Evolutionary conservation across 2,888 invertebrate species (phyloP), one percentile per base, ranked within the genome.

Genomic region (Serripes groenlandicus): DNA sequence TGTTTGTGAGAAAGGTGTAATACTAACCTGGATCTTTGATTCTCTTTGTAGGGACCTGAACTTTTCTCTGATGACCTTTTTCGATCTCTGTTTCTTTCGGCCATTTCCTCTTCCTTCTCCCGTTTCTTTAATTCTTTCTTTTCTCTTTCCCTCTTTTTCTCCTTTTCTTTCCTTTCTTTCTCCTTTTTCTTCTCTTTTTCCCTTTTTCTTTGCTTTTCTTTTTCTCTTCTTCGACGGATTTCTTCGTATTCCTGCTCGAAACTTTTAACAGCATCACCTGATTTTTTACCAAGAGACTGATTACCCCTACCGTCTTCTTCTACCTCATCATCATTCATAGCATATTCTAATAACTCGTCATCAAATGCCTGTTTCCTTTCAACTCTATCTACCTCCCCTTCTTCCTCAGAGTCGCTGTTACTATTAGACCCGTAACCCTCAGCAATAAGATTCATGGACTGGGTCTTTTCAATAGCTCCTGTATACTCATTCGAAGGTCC

Each of bases 321-420:
- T n/a, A n/a, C 73, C 35, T 82, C 80, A 15, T 71, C 72, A 74
- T 88, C 83, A 77, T 87, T 78, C 79, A 83, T 86, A 11, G 86
- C 88, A 80, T 85, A 80, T 73, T 85, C 86, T 35, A 88, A 69
- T 34, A 86, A 54, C 42, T 86, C 89, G 74, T 87, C 88, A 34
- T 78, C 77, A 28, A 83, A 73, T n/a, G 82, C 85, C 71, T 88
- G 78, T 26, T 78, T 75, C 32, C 72, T 78, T 71, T 85, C 81
- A 37, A 90, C 92, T 83, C 92, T 89, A 58, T 93, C 93, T 9
- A 94, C 90, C 75, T 94, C 94, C 4, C 93, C 94, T 66, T 94
- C 94, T 77, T 94, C 94, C 75, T 93, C 94, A 0, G 93, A 93
- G n/a, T 93, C 93, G 49, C 84, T 83, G 34, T 77, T 81, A n/a